These are phyloP conservation scores for Lydus trimaculatus DNA, from an alignment of 2,888 invertebrate species.

Conservation along the genomic window DNA sequence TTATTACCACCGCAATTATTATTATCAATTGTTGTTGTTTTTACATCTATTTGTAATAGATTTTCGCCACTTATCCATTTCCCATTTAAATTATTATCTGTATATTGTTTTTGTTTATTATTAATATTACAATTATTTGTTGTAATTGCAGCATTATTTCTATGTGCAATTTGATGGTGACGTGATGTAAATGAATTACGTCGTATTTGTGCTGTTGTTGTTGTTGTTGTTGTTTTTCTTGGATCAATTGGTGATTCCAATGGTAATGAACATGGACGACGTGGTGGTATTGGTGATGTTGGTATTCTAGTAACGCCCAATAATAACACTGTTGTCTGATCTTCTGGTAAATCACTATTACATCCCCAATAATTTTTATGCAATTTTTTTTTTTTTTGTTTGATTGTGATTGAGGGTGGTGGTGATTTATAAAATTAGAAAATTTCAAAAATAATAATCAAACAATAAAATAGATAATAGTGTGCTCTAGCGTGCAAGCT, in stretches of 20 bases:
- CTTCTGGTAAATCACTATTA: conserved; percentile 70
- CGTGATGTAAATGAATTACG: conserved; percentile 43
- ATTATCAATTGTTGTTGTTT: conserved; percentile 1
- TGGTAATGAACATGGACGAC: conserved; percentile 54
- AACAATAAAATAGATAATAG: conserved; percentile 12
- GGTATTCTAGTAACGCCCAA: conserved; percentile 68
- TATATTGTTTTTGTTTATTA: conserved; percentile 14
- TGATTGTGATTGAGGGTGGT: conserved; percentile 22
- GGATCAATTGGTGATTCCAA: conserved; percentile 35
- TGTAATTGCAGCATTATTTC: conserved; percentile 57
- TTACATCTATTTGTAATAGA: conserved; percentile 15
- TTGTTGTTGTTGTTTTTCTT: conserved; percentile 53
- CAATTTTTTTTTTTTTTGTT: no score
- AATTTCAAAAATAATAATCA: background rate
- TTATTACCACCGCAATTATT: conserved; percentile 53
- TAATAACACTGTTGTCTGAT: conserved; percentile 68
- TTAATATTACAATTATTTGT: background rate
- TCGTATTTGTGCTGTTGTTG: conserved; percentile 53
- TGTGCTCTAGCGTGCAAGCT: conserved; percentile 13
- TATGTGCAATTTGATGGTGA: conserved; percentile 53
- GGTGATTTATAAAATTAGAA: background rate
- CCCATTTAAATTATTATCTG: conserved; percentile 11
- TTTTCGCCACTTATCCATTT: conserved; percentile 4
- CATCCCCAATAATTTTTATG: no score
- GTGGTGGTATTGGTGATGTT: conserved; percentile 55